Evolutionary conservation across 2,113 vertebrate genomes (phyloP).

Genomic region (Pionites leucogaster): DNA sequence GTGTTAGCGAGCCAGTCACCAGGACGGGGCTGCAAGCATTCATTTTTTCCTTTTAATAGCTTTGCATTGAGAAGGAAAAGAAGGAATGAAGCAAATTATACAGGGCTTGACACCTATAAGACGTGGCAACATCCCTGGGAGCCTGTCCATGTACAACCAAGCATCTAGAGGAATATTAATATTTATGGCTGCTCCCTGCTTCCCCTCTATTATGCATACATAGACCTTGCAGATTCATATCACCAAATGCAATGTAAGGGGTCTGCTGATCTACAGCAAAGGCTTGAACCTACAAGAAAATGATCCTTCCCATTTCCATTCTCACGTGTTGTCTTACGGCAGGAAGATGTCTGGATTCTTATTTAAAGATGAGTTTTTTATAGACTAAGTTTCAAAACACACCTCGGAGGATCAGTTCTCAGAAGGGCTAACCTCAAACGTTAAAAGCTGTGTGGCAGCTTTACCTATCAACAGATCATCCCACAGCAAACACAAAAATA

Average conservation of each 20-base stretch:
- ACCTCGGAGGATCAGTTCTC: not conserved
- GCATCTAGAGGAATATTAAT: not conserved
- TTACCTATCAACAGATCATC: not conserved
- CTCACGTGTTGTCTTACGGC: not conserved
- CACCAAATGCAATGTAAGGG: not conserved
- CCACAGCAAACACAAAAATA: not conserved
- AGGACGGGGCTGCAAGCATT: not conserved
- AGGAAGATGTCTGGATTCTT: not conserved
- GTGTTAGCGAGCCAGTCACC: constrained; percentile 28
- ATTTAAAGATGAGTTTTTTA: not conserved
- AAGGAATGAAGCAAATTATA: not conserved
- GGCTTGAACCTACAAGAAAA: not conserved
- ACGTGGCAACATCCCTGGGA: not conserved
- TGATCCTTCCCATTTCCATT: not conserved
- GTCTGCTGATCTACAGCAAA: not conserved
- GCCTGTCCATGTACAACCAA: not conserved
- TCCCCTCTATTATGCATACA: not conserved
- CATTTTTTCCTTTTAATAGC: not conserved
- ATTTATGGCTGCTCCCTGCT: not conserved
- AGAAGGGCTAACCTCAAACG: not conserved
- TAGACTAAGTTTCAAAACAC: not conserved
- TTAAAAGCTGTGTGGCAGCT: not conserved
- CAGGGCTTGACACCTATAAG: not conserved
- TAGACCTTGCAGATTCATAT: not conserved
- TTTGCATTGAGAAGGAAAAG: not conserved